phyloP scores from a whole-genome alignment of 1,140 invertebrate species.

The Bombus sibiricus region DNA sequence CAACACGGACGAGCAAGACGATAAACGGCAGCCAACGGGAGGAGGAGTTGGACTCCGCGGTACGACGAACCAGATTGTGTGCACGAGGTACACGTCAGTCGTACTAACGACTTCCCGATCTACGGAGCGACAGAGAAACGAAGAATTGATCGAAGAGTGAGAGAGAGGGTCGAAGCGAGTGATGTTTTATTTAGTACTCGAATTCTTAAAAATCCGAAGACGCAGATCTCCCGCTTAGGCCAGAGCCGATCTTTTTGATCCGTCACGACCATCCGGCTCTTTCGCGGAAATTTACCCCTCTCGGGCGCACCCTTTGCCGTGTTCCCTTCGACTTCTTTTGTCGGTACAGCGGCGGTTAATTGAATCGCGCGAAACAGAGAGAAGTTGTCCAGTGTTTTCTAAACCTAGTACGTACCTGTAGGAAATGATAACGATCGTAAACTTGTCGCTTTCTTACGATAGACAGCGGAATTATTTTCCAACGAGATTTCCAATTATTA shows the following conservation, averaged over 20 bases:
- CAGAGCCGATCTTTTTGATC: constrained; percentile 47
- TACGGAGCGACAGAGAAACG: background rate
- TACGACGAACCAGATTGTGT: constrained; percentile 74
- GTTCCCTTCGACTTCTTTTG: constrained; percentile 36
- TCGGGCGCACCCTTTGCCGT: background rate
- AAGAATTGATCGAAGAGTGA: background rate
- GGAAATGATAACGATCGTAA: too few species aligned
- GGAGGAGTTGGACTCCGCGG: constrained; percentile 42
- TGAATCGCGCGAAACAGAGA: constrained; percentile 36
- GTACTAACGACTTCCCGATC: constrained; percentile 73
- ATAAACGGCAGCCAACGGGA: constrained; percentile 32
- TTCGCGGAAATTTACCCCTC: constrained; percentile 23
- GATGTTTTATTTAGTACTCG: constrained; percentile 80
- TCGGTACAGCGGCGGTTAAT: constrained; percentile 20
- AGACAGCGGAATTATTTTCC: background rate
- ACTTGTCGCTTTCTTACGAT: background rate
- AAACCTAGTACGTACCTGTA: background rate
- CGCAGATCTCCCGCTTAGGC: constrained; percentile 41
- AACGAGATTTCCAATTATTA: background rate
- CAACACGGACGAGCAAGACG: constrained; percentile 37
- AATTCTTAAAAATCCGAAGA: constrained; percentile 72
- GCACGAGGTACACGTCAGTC: constrained; percentile 75
- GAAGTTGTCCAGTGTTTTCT: background rate
- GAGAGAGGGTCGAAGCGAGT: constrained; percentile 55
- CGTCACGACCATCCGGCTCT: background rate